Base-by-base conservation (phyloP, 1,140 invertebrate genomes). In the Aradophagus sp. region DNA sequence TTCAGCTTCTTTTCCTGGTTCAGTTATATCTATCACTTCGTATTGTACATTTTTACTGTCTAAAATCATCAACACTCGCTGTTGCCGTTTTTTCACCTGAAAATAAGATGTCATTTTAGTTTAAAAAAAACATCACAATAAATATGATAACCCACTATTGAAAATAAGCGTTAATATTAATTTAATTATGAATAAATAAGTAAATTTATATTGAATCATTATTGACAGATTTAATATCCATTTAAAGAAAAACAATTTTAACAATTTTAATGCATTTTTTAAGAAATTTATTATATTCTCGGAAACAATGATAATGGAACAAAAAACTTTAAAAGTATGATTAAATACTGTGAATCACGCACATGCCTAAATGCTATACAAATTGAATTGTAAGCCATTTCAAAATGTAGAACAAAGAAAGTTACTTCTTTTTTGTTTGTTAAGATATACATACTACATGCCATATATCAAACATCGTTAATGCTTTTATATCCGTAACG, bases 61-160 rank as follows among this genome's bases (percentile, higher is more conserved):
- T 70, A 98, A 86, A 78, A 97, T 95, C 90, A 97, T 95, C 52
- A 93, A 84, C 13, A 97, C 94, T 58, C 94, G 89, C 81, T 97
- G 94, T 82, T 98, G 96, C 73, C 94, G 88, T 82, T 97, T 97
- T 85, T 97, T 96, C 19, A 98, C 93, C 97, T 98, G 80, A 26
- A 88, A 69, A 48, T 17, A 14, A 39, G 12, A 39, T 34, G 3
- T 13, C 3, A 34, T 10, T 34, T 2, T 4, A 13, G 12, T 34
- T 34, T 34, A 34, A n/a, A n/a, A n/a, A n/a, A n/a, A n/a, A n/a
- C n/a, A n/a, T n/a, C n/a, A n/a, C n/a, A n/a, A n/a, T n/a, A n/a
- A n/a, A n/a, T n/a, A n/a, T n/a, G n/a, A n/a, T n/a, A n/a, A n/a
- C n/a, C n/a, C 20, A 23, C 4, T 23, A 5, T 23, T 5, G 14